phyloP scores from a whole-genome alignment of 1,140 invertebrate genomes.

The Anagrus nilaparvatae region DNA sequence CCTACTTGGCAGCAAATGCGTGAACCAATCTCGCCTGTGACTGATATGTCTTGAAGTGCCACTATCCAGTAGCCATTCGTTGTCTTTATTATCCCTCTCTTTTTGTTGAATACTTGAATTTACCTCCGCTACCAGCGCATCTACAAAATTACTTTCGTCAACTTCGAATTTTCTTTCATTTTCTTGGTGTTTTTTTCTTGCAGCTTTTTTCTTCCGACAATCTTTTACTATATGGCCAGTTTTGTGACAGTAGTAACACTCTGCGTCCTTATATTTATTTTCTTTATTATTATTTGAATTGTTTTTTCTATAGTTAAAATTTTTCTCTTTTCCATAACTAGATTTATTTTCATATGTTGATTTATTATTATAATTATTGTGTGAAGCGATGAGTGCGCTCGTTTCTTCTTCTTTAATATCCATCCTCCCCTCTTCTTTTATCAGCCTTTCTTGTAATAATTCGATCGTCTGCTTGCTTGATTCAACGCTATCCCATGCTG shows the following conservation, averaged over 20 bases:
- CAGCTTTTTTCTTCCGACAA: no score
- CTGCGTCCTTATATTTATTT: no score
- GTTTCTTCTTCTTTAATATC: constrained; percentile 11
- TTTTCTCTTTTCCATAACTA: no score
- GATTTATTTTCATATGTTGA: no score
- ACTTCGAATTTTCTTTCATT: background rate
- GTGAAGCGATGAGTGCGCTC: no score
- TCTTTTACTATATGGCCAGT: background rate
- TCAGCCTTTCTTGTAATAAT: background rate
- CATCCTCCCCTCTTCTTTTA: background rate
- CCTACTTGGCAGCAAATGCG: constrained; percentile 7
- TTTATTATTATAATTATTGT: no score
- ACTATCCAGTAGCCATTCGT: constrained; percentile 16
- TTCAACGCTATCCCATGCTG: constrained; percentile 1
- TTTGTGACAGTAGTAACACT: no score
- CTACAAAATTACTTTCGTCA: background rate
- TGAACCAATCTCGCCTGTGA: constrained; percentile 18
- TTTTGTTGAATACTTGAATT: background rate
- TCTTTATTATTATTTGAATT: no score
- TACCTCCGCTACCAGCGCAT: no score
- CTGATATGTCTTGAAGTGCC: constrained; percentile 16
- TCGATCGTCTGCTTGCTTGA: background rate
- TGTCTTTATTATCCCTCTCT: constrained; percentile 8
- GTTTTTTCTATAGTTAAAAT: no score
- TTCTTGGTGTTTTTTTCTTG: no score